Evolutionary conservation across 2,797 vertebrate species (phyloP).

Genomic region (Parauchenoglanis ngamensis): DNA sequence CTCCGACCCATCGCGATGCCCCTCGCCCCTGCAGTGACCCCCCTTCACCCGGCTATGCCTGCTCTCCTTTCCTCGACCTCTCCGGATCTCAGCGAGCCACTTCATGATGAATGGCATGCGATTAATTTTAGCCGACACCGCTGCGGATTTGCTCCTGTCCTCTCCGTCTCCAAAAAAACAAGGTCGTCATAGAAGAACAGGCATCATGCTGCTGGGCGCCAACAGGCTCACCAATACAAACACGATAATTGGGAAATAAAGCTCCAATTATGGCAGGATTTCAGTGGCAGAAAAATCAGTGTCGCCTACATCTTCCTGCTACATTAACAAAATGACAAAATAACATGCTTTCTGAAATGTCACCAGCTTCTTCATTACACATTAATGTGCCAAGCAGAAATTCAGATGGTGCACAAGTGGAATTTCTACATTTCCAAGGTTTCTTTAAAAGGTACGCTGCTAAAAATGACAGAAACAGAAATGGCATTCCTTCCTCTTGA

Average conservation of each 20-base stretch:
- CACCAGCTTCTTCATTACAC: conserved; percentile 65
- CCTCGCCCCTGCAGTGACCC: conserved; percentile 56
- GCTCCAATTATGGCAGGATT: conserved; percentile 9
- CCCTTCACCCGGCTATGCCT: conserved; percentile 68
- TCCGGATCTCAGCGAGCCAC: conserved; percentile 67
- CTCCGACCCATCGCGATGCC: conserved; percentile 54
- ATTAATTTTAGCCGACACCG: conserved; percentile 78
- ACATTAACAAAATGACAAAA: conserved; percentile 37
- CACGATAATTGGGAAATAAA: conserved; percentile 44
- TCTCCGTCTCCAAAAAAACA: conserved; percentile 58
- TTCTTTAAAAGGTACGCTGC: conserved; percentile 61
- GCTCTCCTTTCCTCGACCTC: conserved; percentile 76
- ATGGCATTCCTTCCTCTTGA: conserved; percentile 73
- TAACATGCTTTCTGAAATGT: conserved; percentile 57
- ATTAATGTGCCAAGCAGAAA: conserved; percentile 64
- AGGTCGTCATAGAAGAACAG: conserved; percentile 52
- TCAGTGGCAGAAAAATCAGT: conserved; percentile 26
- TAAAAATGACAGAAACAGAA: conserved; percentile 49
- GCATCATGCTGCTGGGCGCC: conserved; percentile 43
- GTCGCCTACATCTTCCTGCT: conserved; percentile 21
- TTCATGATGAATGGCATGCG: conserved; percentile 78
- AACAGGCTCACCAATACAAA: conserved; percentile 40
- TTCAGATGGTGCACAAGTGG: conserved; percentile 62
- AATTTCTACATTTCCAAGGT: conserved; percentile 67
- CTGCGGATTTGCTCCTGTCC: conserved; percentile 70